Base-by-base conservation (phyloP, 2,797 vertebrate species). In the Vultur gryphus region DNA sequence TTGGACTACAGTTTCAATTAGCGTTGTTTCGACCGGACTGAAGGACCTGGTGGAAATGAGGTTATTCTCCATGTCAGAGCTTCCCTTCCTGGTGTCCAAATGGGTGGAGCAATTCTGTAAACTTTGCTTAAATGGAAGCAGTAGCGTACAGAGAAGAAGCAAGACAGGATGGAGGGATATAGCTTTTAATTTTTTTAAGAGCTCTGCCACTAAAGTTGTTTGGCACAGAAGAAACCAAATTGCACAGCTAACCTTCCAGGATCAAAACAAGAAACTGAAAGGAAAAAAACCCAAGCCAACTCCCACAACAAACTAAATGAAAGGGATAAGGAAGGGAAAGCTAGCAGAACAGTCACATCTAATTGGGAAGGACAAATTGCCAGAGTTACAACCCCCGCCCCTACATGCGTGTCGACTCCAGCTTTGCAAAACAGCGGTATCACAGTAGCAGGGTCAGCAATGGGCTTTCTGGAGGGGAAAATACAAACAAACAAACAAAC, bases 341-440 rank as follows among this genome's bases (percentile, higher is more conserved):
- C 97, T 97, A 97, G 96, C 95, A 97, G 95, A 97, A 96, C 96
- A 96, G 93, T 97, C 96, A 97, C 96, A 96, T 96, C 97, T 97
- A 97, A 72, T 95, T 0, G 8, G 96, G 95, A 95, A 97, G 95
- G 94, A 97, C 95, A 97, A 93, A 94, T 51, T 80, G 93, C 95
- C 92, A 85, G 96, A 95, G 92, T 87, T 89, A 96, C 96, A 96
- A 89, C 91, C 93, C 97, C 94, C 70, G 1, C 93, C 96, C 97
- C 97, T 97, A 97, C 97, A 98, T 97, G 97, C 96, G 89, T 97
- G 95, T 97, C n/a, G 80, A 93, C 93, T 97, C 90, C 96, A 95
- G 95, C 96, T 97, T 97, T 97, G 96, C 95, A 97, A 97, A 97
- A 96, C 95, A 97, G 94, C 94, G 28, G 95, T 96, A 95, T 87